phyloP scores from a whole-genome alignment of 2,888 invertebrate species.

The Rotaria sp. region DNA sequence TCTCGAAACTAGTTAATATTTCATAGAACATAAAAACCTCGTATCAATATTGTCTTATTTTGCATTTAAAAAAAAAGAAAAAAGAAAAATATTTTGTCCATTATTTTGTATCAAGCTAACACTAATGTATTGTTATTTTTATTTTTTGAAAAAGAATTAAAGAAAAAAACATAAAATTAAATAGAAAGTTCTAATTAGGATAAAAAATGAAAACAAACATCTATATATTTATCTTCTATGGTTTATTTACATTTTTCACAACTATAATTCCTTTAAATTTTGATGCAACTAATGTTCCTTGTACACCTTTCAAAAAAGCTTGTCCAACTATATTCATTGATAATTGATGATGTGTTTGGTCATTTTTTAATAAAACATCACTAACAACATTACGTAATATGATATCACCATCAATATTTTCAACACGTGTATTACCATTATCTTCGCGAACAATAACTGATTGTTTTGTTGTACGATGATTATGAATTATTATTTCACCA shows the following conservation, averaged over 20 bases:
- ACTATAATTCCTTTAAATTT: conserved; percentile 39
- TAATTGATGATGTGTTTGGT: not conserved
- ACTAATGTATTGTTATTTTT: not conserved
- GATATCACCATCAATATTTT: not conserved
- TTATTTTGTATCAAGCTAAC: too few species aligned
- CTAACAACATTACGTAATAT: conserved; percentile 22
- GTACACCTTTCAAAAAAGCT: conserved; percentile 36
- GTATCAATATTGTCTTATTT: too few species aligned
- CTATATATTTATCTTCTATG: not conserved
- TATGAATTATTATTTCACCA: conserved; percentile 23
- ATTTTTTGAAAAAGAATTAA: not conserved
- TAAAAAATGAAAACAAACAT: not conserved
- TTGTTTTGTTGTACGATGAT: not conserved
- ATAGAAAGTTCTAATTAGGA: not conserved
- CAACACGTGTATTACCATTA: not conserved
- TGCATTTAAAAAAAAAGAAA: too few species aligned
- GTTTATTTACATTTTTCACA: conserved; percentile 33
- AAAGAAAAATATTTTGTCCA: too few species aligned
- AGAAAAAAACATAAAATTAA: not conserved
- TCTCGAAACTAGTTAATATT: not conserved
- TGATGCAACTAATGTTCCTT: conserved; percentile 33
- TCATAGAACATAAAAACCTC: too few species aligned
- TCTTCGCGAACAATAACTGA: conserved; percentile 12
- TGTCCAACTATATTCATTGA: conserved; percentile 39
- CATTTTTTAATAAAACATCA: conserved; percentile 13